Base-by-base conservation (phyloP, 2,888 invertebrate genomes). In the Sisyra nigra region DNA sequence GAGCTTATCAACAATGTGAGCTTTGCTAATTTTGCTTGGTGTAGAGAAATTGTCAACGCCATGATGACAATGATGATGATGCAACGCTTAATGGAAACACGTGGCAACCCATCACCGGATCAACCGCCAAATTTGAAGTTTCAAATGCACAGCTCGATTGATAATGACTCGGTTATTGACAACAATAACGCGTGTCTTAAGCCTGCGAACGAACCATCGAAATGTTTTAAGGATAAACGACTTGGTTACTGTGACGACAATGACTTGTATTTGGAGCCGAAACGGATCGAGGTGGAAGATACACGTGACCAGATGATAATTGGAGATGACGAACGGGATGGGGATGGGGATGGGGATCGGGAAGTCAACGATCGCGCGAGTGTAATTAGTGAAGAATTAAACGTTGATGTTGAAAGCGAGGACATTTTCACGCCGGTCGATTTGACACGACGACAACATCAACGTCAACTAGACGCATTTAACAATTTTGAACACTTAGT, bases 61-160 rank as follows among this genome's bases (percentile, higher is more conserved):
- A 61, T 57, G 57, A 65, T 66, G 66, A 66, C 66, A 60, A 66
- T 66, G 64, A 57, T 66, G 58, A 65, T 63, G 63, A 65, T 66
- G 64, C 64, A 65, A 54, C 55, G 64, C 51, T 54, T 62, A 38
- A 57, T 59, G 42, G 56, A 60, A 48, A 54, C 58, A 11, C 34
- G 34, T 34, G 14, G 34, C 3, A 14, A 15, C 34, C 15, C 34
- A 8, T 24, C 24, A 24, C 24, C 24, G 24, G 24, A 24, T 5
- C 24, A 24, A 24, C 24, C 24, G 24, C 24, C 14, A 13, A 13
- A 35, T 35, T 35, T 15, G 35, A 35, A 13, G 4, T 13, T 9
- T 7, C 14, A 35, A 13, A 35, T 15, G 17, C 17, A 35, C 11
- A 15, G 8, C 3, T 35, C 35, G 35, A 11, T 35, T 9, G 35